These are phyloP conservation scores for Enteromius unitaeniatus DNA, from an alignment of 2,797 vertebrate species.

Conservation along the genomic window DNA sequence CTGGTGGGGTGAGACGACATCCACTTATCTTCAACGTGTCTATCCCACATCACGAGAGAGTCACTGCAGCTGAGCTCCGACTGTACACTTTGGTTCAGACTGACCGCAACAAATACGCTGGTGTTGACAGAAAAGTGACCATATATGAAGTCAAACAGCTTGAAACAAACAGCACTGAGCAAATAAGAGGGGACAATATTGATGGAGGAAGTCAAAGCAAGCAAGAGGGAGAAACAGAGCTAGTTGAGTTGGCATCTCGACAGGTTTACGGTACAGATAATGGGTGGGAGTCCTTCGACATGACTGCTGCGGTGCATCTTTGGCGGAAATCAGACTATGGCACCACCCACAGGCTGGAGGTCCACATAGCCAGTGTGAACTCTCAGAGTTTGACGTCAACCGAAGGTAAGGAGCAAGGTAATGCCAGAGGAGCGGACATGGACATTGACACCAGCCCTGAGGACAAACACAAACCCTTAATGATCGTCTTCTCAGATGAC, in stretches of 20 bases:
- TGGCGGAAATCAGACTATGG: conserved; percentile 83
- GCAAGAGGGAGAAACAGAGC: conserved; percentile 55
- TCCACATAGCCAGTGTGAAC: conserved; percentile 86
- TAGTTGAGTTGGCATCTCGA: conserved; percentile 84
- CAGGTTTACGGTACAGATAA: conserved; percentile 88
- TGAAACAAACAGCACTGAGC: conserved; percentile 57
- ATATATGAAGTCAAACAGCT: conserved; percentile 82
- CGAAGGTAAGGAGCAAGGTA: conserved; percentile 56
- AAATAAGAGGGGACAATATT: conserved; percentile 51
- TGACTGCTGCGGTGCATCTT: conserved; percentile 84
- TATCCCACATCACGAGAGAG: conserved; percentile 90
- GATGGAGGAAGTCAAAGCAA: conserved; percentile 57
- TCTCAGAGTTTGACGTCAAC: conserved; percentile 41
- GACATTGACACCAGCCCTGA: conserved; percentile 87
- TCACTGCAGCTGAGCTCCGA: conserved; percentile 90
- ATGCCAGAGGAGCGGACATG: conserved; percentile 74
- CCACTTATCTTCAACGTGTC: conserved; percentile 95
- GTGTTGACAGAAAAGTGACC: conserved; percentile 90
- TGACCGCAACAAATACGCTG: conserved; percentile 86
- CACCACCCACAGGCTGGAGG: conserved; percentile 88
- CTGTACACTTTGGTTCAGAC: conserved; percentile 91
- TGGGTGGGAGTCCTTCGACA: conserved; percentile 94
- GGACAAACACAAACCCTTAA: conserved; percentile 89
- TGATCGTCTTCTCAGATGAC: conserved; percentile 96
- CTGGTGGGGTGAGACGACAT: conserved; percentile 84